A percentile compares a stretch with the other conserved stretches of the same genome.
These are phyloP conservation scores for Trinectes maculatus DNA, from an alignment of 2,113 vertebrate species.

Conservation along the genomic window DNA sequence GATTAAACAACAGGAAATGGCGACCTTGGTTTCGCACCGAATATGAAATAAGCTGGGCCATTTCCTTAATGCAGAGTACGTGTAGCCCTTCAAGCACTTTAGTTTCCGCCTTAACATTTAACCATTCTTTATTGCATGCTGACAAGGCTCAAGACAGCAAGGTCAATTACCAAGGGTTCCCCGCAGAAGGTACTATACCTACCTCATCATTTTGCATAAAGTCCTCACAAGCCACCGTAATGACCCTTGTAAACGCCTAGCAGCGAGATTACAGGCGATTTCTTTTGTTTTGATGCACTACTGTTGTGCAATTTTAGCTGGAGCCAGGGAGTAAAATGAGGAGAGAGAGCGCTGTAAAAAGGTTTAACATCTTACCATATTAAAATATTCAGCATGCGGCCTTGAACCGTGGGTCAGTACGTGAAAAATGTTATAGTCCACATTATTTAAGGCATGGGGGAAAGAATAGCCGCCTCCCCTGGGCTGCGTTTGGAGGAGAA, in stretches of 20 bases:
- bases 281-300: slow-evolving; percentile 65
- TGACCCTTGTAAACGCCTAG: slow-evolving; percentile 62
- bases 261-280: slow-evolving; percentile 53
- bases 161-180: slow-evolving; percentile 79
- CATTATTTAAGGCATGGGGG: slow-evolving; percentile 60
- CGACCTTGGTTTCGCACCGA: slow-evolving; percentile 83
- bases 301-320: slow-evolving; percentile 41
- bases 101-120: slow-evolving; percentile 80
- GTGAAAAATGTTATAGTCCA: slow-evolving; percentile 60
- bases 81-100: slow-evolving; percentile 80
- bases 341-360: slow-evolving; percentile 41
- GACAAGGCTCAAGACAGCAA: slow-evolving; percentile 78
- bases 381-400: slow-evolving; percentile 66
- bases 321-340: slow-evolving; percentile 38
- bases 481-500: slow-evolving; percentile 46
- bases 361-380: slow-evolving; percentile 47
- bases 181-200: slow-evolving; percentile 71
- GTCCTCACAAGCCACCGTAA: slow-evolving; percentile 67
- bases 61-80: slow-evolving; percentile 75
- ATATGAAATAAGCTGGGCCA: slow-evolving; percentile 83
- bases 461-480: slow-evolving; percentile 44
- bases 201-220: slow-evolving; percentile 71
- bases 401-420: slow-evolving; percentile 54
- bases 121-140: slow-evolving; percentile 81
- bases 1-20: slow-evolving; percentile 79